Percentiles rank a stretch among this genome's conserved stretches.
Evolutionary conservation across 2,797 vertebrate genomes (phyloP).

Genomic region (Sebastes miniatus): DNA sequence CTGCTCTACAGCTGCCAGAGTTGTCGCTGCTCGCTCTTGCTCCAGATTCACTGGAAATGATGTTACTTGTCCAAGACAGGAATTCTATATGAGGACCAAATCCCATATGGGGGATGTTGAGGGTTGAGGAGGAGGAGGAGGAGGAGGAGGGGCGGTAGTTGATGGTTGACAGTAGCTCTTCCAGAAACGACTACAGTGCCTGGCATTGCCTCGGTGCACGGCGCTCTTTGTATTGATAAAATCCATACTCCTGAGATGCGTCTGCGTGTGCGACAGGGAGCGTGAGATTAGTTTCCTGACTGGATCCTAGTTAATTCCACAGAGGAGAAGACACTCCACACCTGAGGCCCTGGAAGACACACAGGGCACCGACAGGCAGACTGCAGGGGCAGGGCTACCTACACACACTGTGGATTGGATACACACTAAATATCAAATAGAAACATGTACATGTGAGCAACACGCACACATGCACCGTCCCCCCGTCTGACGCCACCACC

Average conservation of each 20-base stretch:
- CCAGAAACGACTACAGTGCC: constrained; percentile 44
- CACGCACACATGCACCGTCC: constrained; percentile 21
- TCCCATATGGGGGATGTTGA: constrained; percentile 55
- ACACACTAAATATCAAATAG: constrained; percentile 14
- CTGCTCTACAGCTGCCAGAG: constrained; percentile 7
- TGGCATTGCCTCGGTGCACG: constrained; percentile 44
- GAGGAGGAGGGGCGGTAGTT: not conserved
- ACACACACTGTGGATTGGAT: not conserved
- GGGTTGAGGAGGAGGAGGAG: not conserved
- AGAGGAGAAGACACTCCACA: constrained; percentile 67
- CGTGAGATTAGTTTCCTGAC: constrained; percentile 79
- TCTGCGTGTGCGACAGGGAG: constrained; percentile 69
- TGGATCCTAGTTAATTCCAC: constrained; percentile 76
- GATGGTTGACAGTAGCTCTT: constrained; percentile 56
- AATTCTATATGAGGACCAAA: constrained; percentile 52
- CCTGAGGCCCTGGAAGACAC: constrained; percentile 73
- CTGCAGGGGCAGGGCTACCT: constrained; percentile 47
- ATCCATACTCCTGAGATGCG: constrained; percentile 72
- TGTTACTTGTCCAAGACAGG: constrained; percentile 56
- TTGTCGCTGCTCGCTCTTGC: not conserved
- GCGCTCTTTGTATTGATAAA: constrained; percentile 71
- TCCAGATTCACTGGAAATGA: constrained; percentile 30
- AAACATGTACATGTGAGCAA: not conserved
- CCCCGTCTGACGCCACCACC: constrained; percentile 72
- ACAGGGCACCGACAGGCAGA: constrained; percentile 53